A percentile compares a stretch with the other conserved stretches of the same genome.
phyloP scores from a whole-genome alignment of 35 echinoderm and acorn worm species.

The Heliocidaris erythrogramma region DNA sequence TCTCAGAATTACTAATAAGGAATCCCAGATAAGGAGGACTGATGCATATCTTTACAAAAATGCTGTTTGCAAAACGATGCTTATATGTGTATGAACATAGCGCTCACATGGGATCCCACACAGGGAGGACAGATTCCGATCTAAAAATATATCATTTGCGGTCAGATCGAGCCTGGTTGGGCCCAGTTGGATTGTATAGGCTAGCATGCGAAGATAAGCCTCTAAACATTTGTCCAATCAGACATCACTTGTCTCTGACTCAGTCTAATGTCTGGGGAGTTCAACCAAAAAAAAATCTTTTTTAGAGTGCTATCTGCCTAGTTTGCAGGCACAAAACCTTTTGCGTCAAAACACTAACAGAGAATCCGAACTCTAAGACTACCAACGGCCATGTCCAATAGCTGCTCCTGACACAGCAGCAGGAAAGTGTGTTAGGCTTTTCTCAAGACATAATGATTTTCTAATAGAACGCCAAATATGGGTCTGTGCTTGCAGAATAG shows the following conservation, averaged over 20 bases:
- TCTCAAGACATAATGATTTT: too few species aligned
- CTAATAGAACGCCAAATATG: too few species aligned
- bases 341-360: neutral
- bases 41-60: too few species aligned
- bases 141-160: neutral
- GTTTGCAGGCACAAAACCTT: neutral
- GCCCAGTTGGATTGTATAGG: neutral
- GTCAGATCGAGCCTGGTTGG: neutral
- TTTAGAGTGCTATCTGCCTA: neutral
- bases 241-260: conserved; percentile 8
- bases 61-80: neutral
- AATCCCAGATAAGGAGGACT: too few species aligned
- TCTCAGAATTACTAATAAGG: too few species aligned
- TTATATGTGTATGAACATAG: neutral
- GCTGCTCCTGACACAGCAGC: too few species aligned
- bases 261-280: neutral
- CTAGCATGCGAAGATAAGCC: neutral
- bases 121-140: neutral
- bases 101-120: neutral
- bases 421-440: too few species aligned
- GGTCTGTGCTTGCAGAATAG: too few species aligned
- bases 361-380: too few species aligned
- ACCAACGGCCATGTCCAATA: too few species aligned
- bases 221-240: conserved; percentile 2
- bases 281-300: too few species aligned